A percentile compares a stretch with the other conserved stretches of the same genome.
Conservation (phyloP, 2,797 vertebrate species). For the Chaunax sp. region DNA sequence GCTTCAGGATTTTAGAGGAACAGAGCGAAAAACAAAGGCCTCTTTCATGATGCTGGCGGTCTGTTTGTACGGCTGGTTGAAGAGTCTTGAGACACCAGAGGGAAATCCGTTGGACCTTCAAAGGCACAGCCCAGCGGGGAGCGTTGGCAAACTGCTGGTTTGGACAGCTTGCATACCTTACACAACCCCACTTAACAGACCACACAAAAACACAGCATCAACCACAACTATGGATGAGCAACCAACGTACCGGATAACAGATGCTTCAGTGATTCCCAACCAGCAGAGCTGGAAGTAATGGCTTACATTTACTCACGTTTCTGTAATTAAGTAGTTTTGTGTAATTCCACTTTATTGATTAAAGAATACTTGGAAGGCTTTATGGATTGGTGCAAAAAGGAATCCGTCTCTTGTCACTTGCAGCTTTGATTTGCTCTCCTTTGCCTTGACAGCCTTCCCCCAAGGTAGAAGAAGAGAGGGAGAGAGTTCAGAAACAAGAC, state of each 20-base stretch:
- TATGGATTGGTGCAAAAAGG: too few relatives aligned
- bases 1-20: slow-evolving; percentile 31
- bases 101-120: slow-evolving; percentile 78
- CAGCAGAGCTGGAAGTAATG: not conserved
- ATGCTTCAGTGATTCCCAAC: not conserved
- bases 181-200: slow-evolving; percentile 49
- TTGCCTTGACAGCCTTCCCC: too few relatives aligned
- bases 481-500: too few relatives aligned
- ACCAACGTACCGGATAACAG: not conserved
- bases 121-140: slow-evolving; percentile 62
- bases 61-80: slow-evolving; percentile 66
- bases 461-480: too few relatives aligned
- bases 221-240: slow-evolving; percentile 9
- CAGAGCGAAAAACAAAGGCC: slow-evolving; percentile 56
- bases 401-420: too few relatives aligned
- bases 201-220: slow-evolving; percentile 43
- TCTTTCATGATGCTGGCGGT: slow-evolving; percentile 59
- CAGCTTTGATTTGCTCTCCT: too few relatives aligned
- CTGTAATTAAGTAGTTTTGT: too few relatives aligned
- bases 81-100: slow-evolving; percentile 69
- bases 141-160: slow-evolving; percentile 69
- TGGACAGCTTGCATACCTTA: slow-evolving; percentile 76
- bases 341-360: too few relatives aligned
- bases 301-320: too few relatives aligned
- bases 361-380: too few relatives aligned